phyloP scores from a whole-genome alignment of 2,888 invertebrate genomes.

The Caenorhabditis imperialis region DNA sequence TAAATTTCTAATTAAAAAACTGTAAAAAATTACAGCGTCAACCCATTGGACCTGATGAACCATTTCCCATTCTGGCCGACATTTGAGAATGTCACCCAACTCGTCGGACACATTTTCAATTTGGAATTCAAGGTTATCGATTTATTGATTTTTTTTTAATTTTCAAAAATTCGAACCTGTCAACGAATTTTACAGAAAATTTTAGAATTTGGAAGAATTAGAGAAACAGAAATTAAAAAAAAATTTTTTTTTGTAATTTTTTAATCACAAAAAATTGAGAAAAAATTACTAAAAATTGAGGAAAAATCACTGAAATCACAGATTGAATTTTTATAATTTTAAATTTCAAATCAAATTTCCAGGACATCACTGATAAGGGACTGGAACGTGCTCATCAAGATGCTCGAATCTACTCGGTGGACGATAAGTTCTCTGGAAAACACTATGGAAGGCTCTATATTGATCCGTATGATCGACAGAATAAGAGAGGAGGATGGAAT shows the following conservation, averaged over 20 bases:
- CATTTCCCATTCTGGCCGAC: slow-evolving; percentile 77
- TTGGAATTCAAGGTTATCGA: slow-evolving; percentile 69
- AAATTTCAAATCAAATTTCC: no score
- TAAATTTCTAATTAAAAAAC: no score
- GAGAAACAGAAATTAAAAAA: no score
- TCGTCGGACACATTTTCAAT: slow-evolving; percentile 70
- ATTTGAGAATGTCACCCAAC: slow-evolving; percentile 70
- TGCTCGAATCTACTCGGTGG: slow-evolving; percentile 71
- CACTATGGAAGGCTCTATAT: slow-evolving; percentile 70
- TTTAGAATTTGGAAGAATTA: no score
- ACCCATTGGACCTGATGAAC: slow-evolving; percentile 75
- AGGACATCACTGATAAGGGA: slow-evolving; percentile 71
- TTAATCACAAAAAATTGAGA: no score
- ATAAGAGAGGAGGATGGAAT: slow-evolving; percentile 73
- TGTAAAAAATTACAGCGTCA: slow-evolving; percentile 71
- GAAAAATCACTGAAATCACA: no score
- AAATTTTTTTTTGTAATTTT: no score
- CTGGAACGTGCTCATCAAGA: slow-evolving; percentile 72
- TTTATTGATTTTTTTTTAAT: slow-evolving; percentile 47
- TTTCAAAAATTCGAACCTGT: slow-evolving; percentile 23
- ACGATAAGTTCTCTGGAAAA: slow-evolving; percentile 67
- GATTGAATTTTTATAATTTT: no score
- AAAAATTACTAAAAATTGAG: no score
- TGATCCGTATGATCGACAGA: slow-evolving; percentile 74
- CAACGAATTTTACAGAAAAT: no score